These are phyloP conservation scores for Phragmatobia fuliginosa DNA, from an alignment of 2,888 invertebrate genomes.

Conservation along the genomic window DNA sequence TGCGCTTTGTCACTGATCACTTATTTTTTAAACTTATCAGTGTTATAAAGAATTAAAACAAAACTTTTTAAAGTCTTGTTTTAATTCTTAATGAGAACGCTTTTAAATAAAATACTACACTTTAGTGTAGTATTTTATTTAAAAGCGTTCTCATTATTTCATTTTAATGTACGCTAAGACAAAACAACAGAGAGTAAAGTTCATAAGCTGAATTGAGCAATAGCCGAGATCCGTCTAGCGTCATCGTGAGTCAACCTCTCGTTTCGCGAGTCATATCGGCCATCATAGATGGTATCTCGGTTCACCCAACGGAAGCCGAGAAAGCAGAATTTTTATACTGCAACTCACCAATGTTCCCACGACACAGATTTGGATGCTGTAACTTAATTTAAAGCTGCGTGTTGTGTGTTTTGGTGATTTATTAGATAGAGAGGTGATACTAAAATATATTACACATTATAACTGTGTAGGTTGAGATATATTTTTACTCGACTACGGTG, in stretches of 20 bases:
- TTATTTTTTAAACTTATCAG: background rate
- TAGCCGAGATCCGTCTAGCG: slow-evolving; percentile 49
- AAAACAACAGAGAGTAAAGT: slow-evolving; percentile 7
- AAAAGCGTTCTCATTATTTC: background rate
- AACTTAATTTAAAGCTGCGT: slow-evolving; percentile 28
- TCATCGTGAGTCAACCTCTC: slow-evolving; percentile 55
- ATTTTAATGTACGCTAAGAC: slow-evolving; percentile 3
- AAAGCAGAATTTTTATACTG: slow-evolving; percentile 79
- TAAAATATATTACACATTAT: background rate
- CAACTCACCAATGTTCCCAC: slow-evolving; percentile 77
- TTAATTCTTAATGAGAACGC: too few species aligned
- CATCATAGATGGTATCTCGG: slow-evolving; percentile 77
- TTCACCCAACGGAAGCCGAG: slow-evolving; percentile 79
- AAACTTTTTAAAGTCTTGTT: background rate
- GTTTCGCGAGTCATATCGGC: slow-evolving; percentile 72
- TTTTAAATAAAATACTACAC: too few species aligned
- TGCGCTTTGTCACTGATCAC: background rate
- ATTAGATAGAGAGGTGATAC: background rate
- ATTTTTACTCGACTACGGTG: background rate
- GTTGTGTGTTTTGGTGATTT: slow-evolving; percentile 27
- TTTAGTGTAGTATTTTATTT: too few species aligned
- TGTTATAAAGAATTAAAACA: background rate
- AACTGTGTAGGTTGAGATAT: background rate
- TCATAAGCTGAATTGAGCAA: slow-evolving; percentile 44
- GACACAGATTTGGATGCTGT: slow-evolving; percentile 61